Evolutionary conservation across 2,113 vertebrate genomes (phyloP), one percentile per base, ranked within the genome.

Genomic region (Sapayoa aenigma): DNA sequence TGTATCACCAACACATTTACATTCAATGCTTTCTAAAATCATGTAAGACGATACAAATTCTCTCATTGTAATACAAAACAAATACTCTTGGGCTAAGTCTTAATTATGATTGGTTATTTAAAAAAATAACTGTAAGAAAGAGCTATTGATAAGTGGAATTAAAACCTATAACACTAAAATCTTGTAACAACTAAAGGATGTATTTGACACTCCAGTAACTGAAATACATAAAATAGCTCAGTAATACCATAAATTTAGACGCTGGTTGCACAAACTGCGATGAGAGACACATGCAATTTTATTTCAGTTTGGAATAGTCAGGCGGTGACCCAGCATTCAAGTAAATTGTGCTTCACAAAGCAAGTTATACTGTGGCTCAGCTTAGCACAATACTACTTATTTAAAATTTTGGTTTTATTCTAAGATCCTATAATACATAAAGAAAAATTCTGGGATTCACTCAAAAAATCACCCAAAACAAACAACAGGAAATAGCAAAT

Each of bases 61-160:
- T 49, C 41, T 35, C 53, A 35, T 4, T 47, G 11, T 19, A 11
- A 55, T 5, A 71, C 15, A 69, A 91, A 76, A 63, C 0, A 84
- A 60, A 89, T 41, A 85, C 12, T 56, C 41, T 12, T 7, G 10
- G 35, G 21, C 5, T 3, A 83, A 76, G 47, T 53, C 56, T 63
- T 60, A 68, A 89, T 79, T 56, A 80, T 30, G 41, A 91, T 85
- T 0, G 27, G 20, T 46, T 86, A 78, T 41, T 23, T 52, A 11
- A 50, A 67, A 77, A 83, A 59, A 53, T 5, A 67, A 42, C 18
- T 49, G 10, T 37, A 84, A 84, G 77, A 75, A 92, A 90, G 35
- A 67, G 22, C 39, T 85, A 67, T 14, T 74, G 60, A 33, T 9
- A 94, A 93, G 58, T 77, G 27, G 46, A 90, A 94, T 55, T 68